Conservation (phyloP, 2,113 vertebrate genomes). For the Eonycteris spelaea region DNA sequence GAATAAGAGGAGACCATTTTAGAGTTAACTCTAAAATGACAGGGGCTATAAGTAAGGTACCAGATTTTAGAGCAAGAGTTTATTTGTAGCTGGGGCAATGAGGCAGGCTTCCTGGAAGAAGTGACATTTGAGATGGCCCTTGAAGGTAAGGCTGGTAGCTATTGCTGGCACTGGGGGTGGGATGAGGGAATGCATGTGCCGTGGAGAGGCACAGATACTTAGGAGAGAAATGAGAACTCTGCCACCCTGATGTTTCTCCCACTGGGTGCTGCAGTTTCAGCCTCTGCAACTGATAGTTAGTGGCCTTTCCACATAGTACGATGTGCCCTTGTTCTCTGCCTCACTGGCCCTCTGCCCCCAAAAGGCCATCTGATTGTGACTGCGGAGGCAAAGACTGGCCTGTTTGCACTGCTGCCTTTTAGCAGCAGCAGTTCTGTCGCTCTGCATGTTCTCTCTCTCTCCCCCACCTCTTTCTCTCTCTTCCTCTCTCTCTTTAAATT, state of each 20-base stretch:
- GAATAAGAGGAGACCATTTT: background rate
- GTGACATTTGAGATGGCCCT: background rate
- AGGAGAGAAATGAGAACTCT: background rate
- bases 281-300: background rate
- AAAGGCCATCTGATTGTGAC: background rate
- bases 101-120: background rate
- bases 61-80: background rate
- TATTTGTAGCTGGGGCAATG: background rate
- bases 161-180: background rate
- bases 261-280: background rate
- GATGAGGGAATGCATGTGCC: background rate
- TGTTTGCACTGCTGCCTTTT: accelerated
- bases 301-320: background rate
- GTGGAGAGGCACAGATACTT: background rate
- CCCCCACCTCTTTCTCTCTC: no score
- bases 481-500: background rate
- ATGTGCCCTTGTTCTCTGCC: background rate
- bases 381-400: background rate
- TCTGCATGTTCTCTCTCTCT: background rate
- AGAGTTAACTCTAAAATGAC: background rate
- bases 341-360: background rate
- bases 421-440: background rate
- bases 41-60: background rate
- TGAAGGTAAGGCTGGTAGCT: background rate
- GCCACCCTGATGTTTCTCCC: background rate